These are phyloP conservation scores for Parus major DNA, from an alignment of 2,113 vertebrate genomes.

Conservation along the genomic window DNA sequence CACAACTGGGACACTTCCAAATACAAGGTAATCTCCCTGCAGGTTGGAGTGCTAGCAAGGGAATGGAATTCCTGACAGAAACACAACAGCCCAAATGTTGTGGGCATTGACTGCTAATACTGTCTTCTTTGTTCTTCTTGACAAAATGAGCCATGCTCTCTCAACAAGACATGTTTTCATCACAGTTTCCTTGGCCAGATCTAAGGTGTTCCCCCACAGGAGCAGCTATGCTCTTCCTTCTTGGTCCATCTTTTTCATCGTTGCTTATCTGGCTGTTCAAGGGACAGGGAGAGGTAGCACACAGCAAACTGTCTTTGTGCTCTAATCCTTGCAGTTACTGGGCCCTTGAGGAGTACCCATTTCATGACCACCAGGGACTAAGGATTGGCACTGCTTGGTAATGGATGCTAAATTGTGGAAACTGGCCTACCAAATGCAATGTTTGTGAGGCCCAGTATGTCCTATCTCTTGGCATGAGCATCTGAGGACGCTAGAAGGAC, in stretches of 20 bases:
- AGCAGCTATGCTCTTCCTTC: not conserved
- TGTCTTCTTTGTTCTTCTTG: not conserved
- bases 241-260: not conserved
- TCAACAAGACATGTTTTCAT: not conserved
- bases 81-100: not conserved
- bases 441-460: not conserved
- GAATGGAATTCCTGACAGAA: not conserved
- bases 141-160: accelerated
- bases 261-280: not conserved
- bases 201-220: not conserved
- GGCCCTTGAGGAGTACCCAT: not conserved
- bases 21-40: slow-evolving; percentile 85
- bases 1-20: slow-evolving; percentile 98
- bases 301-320: not conserved
- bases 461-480: not conserved
- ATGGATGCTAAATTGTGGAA: not conserved
- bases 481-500: not conserved
- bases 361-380: not conserved
- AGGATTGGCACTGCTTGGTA: not conserved
- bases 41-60: not conserved
- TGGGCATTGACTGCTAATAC: not conserved
- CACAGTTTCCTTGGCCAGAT: not conserved
- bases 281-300: not conserved
- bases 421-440: not conserved
- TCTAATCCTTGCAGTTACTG: not conserved